A percentile compares a stretch with the other conserved stretches of the same genome.
Evolutionary conservation across 2,113 vertebrate genomes (phyloP).

Genomic region (Ptyas mucosa): DNA sequence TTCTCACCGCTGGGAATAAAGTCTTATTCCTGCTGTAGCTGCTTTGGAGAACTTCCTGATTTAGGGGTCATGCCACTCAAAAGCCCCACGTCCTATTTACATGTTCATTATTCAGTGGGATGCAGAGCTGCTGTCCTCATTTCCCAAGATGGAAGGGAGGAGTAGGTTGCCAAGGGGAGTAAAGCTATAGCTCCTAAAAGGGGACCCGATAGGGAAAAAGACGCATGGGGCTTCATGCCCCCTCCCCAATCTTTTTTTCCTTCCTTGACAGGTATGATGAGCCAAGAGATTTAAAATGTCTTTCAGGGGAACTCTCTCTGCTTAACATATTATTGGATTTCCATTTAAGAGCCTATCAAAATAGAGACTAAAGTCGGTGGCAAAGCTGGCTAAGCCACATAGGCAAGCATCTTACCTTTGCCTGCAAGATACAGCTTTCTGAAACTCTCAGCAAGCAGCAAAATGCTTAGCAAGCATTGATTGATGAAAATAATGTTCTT

Average conservation of each 20-base stretch:
- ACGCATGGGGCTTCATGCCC: background rate
- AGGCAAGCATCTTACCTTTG: slow-evolving; percentile 56
- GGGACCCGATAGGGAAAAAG: slow-evolving; percentile 44
- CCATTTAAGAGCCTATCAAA: slow-evolving; percentile 64
- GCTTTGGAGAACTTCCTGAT: slow-evolving; percentile 60
- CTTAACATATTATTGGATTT: slow-evolving; percentile 67
- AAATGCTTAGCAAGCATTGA: slow-evolving; percentile 30
- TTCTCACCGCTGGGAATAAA: slow-evolving; percentile 58
- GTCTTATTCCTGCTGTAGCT: slow-evolving; percentile 60
- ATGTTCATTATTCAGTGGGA: slow-evolving; percentile 57
- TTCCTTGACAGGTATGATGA: slow-evolving; percentile 63
- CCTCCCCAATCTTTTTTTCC: background rate
- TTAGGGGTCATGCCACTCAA: slow-evolving; percentile 31
- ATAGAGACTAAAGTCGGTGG: slow-evolving; percentile 56
- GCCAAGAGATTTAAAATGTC: slow-evolving; percentile 56
- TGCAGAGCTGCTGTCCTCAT: slow-evolving; percentile 1
- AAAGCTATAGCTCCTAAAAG: background rate
- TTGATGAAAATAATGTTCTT: slow-evolving; percentile 25
- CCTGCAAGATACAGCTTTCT: slow-evolving; percentile 32
- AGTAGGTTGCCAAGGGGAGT: slow-evolving; percentile 31
- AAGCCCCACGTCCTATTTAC: slow-evolving; percentile 50
- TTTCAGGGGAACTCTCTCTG: slow-evolving; percentile 64
- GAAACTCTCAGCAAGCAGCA: background rate
- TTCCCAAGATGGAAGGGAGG: slow-evolving; percentile 26
- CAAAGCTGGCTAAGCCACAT: slow-evolving; percentile 58